phyloP scores from a whole-genome alignment of 2,113 vertebrate genomes.

The Microtus oregoni region DNA sequence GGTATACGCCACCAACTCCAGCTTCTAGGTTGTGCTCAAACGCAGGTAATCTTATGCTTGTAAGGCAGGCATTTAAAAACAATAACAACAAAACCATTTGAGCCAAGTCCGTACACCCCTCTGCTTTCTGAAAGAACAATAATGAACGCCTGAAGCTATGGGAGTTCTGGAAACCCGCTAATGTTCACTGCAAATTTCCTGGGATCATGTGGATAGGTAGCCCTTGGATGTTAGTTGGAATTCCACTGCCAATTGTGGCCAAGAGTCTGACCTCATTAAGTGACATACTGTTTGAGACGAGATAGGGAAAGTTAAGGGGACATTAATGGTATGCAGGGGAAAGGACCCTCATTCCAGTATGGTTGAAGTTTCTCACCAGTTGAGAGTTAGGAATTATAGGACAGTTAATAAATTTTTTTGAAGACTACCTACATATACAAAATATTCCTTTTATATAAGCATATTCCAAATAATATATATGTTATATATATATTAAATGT shows the following conservation, averaged over 20 bases:
- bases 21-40: background rate
- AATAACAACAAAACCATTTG: too few species aligned
- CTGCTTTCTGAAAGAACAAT: background rate
- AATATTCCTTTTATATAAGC: background rate
- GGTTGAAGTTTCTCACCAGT: background rate
- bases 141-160: background rate
- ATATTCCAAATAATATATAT: background rate
- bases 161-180: background rate
- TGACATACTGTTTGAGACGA: background rate
- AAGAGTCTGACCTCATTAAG: rapidly evolving
- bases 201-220: too few species aligned
- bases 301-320: background rate
- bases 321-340: too few species aligned
- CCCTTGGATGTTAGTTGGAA: background rate
- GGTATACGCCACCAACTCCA: background rate
- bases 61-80: too few species aligned
- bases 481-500: too few species aligned
- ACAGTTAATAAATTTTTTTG: background rate
- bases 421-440: background rate
- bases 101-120: background rate
- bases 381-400: background rate
- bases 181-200: background rate
- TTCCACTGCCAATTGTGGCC: too few species aligned
- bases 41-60: background rate
- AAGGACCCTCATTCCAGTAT: background rate